Base-by-base conservation (phyloP, 1,140 invertebrate genomes). In the Drosophila watanabei region DNA sequence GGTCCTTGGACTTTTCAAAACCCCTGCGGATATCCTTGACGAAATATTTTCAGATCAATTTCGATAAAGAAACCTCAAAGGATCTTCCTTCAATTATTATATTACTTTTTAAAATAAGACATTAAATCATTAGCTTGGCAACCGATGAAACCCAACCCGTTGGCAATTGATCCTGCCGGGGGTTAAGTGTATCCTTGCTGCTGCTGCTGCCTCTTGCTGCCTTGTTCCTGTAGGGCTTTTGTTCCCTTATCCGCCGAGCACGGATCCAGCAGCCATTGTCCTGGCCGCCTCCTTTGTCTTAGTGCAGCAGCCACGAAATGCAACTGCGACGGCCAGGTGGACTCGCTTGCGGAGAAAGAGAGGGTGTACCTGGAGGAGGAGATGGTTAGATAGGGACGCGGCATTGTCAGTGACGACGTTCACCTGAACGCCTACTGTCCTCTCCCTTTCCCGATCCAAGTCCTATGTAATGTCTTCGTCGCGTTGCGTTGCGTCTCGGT, bases 261-360 rank as follows among this genome's bases (percentile, higher is more conserved):
- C 20, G 43, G 43, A 39, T 58, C 43, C 65, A 65, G 33, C 69
- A 43, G 54, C 75, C 80, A 77, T 82, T 82, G 75, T 82, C 76
- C 75, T 79, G 64, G 49, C 39, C 52, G 75, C 30, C 39, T 43
- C 56, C 46, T 68, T 82, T 82, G 80, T 82, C 48, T 78, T 63
- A 60, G 58, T 62, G 79, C 80, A 82, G 82, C 79, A 76, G 73
- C 73, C 77, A 80, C 78, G 76, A 80, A 80, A 79, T 82, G 73
- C 79, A 75, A 81, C 79, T 64, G 63, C 65, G 46, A 48, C 59
- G 48, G 35, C 20, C 39, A 13, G 32, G 5, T 16, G 32, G 16
- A 30, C 18, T 30, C 6, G 58, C 11, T 9, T 14, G 7, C 3
- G 24, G 13, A 8, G 28, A 32, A n/a, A 4, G 30, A 4, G 30